phyloP scores from a whole-genome alignment of 2,113 vertebrate genomes.

The Microtus montanus region DNA sequence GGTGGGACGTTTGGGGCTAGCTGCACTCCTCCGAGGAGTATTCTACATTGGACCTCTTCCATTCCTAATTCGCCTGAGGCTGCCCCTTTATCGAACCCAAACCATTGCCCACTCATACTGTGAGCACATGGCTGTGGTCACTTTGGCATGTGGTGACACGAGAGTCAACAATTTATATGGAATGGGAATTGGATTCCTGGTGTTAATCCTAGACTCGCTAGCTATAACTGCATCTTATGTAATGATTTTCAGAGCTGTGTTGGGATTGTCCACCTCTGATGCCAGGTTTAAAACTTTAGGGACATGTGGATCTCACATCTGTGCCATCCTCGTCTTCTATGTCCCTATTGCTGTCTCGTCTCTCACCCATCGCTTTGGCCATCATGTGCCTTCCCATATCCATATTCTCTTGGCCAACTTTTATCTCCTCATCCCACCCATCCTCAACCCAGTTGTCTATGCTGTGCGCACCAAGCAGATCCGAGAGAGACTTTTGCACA shows the following conservation, averaged over 20 bases:
- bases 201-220: slow-evolving; percentile 75
- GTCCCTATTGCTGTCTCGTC: slow-evolving; percentile 78
- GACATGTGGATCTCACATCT: slow-evolving; percentile 79
- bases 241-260: slow-evolving; percentile 74
- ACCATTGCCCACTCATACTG: slow-evolving; percentile 80
- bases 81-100: slow-evolving; percentile 69
- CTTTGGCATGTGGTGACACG: slow-evolving; percentile 77
- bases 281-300: slow-evolving; percentile 77
- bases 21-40: slow-evolving; percentile 68
- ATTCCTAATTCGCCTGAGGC: slow-evolving; percentile 67
- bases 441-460: slow-evolving; percentile 82
- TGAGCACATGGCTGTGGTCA: slow-evolving; percentile 82
- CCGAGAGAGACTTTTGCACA: slow-evolving; percentile 54
- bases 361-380: slow-evolving; percentile 77
- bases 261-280: slow-evolving; percentile 59
- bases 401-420: slow-evolving; percentile 81
- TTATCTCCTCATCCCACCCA: slow-evolving; percentile 80
- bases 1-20: slow-evolving; percentile 70
- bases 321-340: slow-evolving; percentile 79
- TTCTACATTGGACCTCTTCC: slow-evolving; percentile 77
- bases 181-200: slow-evolving; percentile 77
- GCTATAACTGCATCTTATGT: slow-evolving; percentile 78
- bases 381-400: slow-evolving; percentile 61
- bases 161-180: slow-evolving; percentile 77
- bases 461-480: slow-evolving; percentile 79